Evolutionary conservation across 1,140 invertebrate genomes (phyloP).

Genomic region (Magallana gigas): DNA sequence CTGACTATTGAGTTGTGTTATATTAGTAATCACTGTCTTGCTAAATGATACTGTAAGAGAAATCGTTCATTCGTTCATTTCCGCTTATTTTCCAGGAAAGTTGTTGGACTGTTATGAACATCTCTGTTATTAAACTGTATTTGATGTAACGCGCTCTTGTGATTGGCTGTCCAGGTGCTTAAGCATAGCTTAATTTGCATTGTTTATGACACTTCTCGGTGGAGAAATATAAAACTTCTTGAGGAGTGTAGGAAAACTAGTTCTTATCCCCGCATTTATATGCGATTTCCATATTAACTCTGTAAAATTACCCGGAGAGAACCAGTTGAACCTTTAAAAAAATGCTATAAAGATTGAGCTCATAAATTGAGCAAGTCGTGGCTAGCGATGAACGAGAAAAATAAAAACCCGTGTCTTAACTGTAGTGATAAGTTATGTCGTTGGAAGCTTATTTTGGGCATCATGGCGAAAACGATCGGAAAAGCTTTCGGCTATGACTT

Average conservation of each 20-base stretch:
- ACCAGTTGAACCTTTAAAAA: not conserved
- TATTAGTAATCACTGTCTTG: too few species aligned
- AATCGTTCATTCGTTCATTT: constrained; percentile 1
- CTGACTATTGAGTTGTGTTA: too few species aligned
- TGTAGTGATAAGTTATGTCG: not conserved
- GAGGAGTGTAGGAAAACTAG: not conserved
- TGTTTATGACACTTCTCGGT: not conserved
- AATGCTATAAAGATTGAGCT: constrained; percentile 7
- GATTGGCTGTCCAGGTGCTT: not conserved
- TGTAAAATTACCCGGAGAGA: not conserved
- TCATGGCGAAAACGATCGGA: not conserved
- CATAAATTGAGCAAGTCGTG: constrained; percentile 18
- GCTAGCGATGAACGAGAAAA: not conserved
- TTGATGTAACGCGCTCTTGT: not conserved
- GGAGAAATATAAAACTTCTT: not conserved
- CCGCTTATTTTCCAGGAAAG: not conserved
- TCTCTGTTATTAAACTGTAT: constrained; percentile 18
- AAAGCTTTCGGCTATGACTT: not conserved
- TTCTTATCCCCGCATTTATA: not conserved
- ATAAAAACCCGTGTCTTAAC: not conserved
- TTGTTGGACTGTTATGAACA: constrained; percentile 21
- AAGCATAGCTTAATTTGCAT: not conserved
- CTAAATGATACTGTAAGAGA: too few species aligned
- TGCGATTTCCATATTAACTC: not conserved
- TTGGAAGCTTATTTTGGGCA: not conserved